phyloP scores from a whole-genome alignment of 2,888 invertebrate genomes.

The Sphaerophoria rueppellii region DNA sequence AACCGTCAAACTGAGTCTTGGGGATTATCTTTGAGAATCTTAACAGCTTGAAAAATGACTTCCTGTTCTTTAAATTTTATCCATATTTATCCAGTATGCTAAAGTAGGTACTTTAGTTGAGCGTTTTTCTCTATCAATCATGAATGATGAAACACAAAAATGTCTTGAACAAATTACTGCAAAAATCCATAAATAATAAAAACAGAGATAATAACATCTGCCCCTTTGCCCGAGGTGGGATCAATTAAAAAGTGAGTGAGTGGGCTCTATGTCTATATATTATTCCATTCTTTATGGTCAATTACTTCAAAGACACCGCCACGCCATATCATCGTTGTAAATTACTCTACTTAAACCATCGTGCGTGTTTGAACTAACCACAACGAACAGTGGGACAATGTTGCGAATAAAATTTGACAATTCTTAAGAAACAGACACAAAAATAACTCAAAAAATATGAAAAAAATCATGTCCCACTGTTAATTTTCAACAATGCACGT shows the following conservation, averaged over 20 bases:
- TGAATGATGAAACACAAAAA: too few relatives aligned
- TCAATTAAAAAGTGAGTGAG: not conserved
- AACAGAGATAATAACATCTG: not conserved
- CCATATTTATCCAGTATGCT: too few relatives aligned
- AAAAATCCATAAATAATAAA: not conserved
- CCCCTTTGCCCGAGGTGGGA: not conserved
- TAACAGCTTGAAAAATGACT: too few relatives aligned
- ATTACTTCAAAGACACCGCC: slow-evolving; percentile 29
- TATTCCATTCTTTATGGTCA: not conserved
- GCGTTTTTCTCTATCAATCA: too few relatives aligned
- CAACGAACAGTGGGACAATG: not conserved
- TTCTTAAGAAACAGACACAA: not conserved
- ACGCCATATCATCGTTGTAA: slow-evolving; percentile 1
- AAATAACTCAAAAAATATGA: too few relatives aligned
- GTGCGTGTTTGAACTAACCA: not conserved
- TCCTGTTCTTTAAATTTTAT: too few relatives aligned
- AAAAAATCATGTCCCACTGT: not conserved
- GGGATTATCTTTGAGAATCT: too few relatives aligned
- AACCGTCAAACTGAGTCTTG: too few relatives aligned
- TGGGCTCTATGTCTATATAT: not conserved
- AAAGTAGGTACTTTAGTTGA: too few relatives aligned
- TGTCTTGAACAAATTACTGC: too few relatives aligned
- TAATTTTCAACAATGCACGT: not conserved
- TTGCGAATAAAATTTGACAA: not conserved
- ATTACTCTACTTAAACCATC: slow-evolving; percentile 10